Evolutionary conservation across 1,140 invertebrate species (phyloP).

Genomic region (Teleopsis dalmanni): DNA sequence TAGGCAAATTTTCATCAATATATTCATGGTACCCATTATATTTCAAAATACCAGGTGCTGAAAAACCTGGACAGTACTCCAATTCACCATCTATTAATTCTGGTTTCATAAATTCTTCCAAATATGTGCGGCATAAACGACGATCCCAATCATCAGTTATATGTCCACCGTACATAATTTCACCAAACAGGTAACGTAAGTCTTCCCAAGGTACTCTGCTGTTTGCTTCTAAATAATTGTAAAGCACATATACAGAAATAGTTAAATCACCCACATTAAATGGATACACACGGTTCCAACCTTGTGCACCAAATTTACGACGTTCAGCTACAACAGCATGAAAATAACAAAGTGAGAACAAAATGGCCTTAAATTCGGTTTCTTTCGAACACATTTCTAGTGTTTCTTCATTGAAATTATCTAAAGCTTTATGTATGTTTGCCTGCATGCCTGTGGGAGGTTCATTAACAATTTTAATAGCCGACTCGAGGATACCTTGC

Average conservation of each 20-base stretch:
- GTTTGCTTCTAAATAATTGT: conserved; percentile 89
- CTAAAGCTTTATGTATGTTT: conserved; percentile 87
- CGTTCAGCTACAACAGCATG: conserved; percentile 90
- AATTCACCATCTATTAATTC: conserved; percentile 82
- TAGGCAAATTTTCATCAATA: conserved; percentile 78
- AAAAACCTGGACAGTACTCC: conserved; percentile 71
- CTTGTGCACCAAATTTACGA: conserved; percentile 89
- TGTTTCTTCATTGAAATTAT: conserved; percentile 90
- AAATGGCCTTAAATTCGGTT: conserved; percentile 85
- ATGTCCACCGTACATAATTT: conserved; percentile 96
- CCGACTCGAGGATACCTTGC: conserved; percentile 83
- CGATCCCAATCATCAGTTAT: conserved; percentile 95
- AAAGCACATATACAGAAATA: conserved; percentile 84
- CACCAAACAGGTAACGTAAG: conserved; percentile 85
- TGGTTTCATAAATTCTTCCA: conserved; percentile 79
- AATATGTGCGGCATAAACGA: conserved; percentile 76
- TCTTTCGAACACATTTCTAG: conserved; percentile 90
- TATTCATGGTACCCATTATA: conserved; percentile 82
- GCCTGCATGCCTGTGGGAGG: conserved; percentile 90
- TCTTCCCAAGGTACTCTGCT: conserved; percentile 86
- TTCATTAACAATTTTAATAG: conserved; percentile 95
- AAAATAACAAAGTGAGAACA: conserved; percentile 92
- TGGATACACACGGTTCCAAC: conserved; percentile 81
- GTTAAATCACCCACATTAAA: conserved; percentile 83
- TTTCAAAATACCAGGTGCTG: conserved; percentile 77